Evolutionary conservation across 92 coral and sea anemone genomes (phyloP).

Genomic region (Parazoanthus atlanticus): DNA sequence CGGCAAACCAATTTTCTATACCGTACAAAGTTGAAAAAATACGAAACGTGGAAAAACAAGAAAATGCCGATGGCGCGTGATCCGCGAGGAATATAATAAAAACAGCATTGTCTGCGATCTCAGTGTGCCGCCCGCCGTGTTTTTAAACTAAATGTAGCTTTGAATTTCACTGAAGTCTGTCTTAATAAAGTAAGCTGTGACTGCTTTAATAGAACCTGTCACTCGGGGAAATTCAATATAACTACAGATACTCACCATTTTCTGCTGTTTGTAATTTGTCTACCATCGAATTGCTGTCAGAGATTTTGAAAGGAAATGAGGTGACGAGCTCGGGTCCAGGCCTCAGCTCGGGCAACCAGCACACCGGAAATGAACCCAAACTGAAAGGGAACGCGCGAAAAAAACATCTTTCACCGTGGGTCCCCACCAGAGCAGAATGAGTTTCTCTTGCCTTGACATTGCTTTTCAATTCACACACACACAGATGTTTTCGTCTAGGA

Average conservation of each 20-base stretch:
- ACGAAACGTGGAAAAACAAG: not conserved
- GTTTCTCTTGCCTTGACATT: not conserved
- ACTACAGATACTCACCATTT: conserved; percentile 3
- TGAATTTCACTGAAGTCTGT: not conserved
- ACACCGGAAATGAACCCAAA: not conserved
- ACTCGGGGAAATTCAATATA: not conserved
- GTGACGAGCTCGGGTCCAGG: conserved; percentile 5
- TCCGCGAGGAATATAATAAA: not conserved
- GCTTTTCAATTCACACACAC: not conserved
- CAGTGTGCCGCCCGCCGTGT: not conserved
- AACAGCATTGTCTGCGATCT: conserved; percentile 19
- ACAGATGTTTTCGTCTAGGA: conserved; percentile 11
- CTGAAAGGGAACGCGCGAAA: not conserved
- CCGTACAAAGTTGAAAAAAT: not conserved
- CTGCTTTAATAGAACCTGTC: not conserved
- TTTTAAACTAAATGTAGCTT: not conserved
- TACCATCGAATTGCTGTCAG: conserved; percentile 8
- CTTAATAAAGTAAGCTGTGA: not conserved
- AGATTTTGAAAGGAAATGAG: conserved; percentile 18
- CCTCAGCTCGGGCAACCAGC: not conserved
- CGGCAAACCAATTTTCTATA: not conserved
- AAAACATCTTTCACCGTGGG: not conserved
- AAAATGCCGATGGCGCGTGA: conserved; percentile 30
- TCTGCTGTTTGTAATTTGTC: not conserved
- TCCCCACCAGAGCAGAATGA: not conserved